Percentiles rank a stretch among this genome's conserved stretches.
phyloP scores from a whole-genome alignment of 2,113 vertebrate species.

The Nothobranchius kuhntae region DNA sequence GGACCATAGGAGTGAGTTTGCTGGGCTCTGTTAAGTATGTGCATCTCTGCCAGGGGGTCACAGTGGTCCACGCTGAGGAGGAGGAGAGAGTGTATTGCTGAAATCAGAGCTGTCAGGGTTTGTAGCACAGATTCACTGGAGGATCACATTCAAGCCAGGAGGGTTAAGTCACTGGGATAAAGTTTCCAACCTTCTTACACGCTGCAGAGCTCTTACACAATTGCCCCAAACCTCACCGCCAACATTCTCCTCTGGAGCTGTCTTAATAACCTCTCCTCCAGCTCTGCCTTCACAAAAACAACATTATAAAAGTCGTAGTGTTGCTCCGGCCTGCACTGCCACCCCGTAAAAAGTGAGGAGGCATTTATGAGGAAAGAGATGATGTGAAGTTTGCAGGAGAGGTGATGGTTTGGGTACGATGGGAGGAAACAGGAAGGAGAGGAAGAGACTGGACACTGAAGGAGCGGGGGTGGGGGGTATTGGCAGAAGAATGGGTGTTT shows the following conservation, averaged over 20 bases:
- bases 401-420: slow-evolving; percentile 22
- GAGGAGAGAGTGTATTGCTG: slow-evolving; percentile 29
- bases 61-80: not conserved
- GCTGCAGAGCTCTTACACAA: slow-evolving; percentile 51
- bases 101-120: slow-evolving; percentile 59
- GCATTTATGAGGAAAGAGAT: slow-evolving; percentile 7
- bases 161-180: slow-evolving; percentile 72
- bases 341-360: not conserved
- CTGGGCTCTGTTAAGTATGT: slow-evolving; percentile 23
- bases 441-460: slow-evolving; percentile 32
- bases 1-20: slow-evolving; percentile 24
- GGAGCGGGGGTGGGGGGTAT: slow-evolving; percentile 5
- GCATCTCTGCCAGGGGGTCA: slow-evolving; percentile 11
- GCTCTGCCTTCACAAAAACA: slow-evolving; percentile 8
- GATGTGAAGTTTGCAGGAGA: slow-evolving; percentile 2
- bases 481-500: slow-evolving; percentile 54
- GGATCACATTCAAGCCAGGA: slow-evolving; percentile 59
- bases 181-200: slow-evolving; percentile 69
- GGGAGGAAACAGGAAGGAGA: slow-evolving; percentile 16
- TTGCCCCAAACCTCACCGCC: slow-evolving; percentile 27
- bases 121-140: slow-evolving; percentile 54
- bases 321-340: not conserved
- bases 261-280: slow-evolving; percentile 5
- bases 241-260: slow-evolving; percentile 22
- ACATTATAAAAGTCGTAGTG: not conserved